Percentiles rank a stretch among this genome's conserved stretches.
Evolutionary conservation across 2,888 invertebrate species (phyloP).

Genomic region (Hydraecia micacea): DNA sequence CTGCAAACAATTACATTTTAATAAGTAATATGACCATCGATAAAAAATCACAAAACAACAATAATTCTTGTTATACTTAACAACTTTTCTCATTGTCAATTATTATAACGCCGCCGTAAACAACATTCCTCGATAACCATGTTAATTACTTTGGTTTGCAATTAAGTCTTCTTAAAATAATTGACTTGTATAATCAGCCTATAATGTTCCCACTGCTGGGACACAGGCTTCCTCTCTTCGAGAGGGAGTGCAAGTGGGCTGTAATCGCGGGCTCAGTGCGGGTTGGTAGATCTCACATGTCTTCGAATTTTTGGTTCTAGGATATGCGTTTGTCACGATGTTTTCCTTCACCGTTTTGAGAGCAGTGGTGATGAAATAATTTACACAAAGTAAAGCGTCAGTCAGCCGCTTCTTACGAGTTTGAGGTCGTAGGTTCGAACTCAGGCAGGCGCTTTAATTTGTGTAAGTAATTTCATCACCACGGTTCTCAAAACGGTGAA

Average conservation of each 20-base stretch:
- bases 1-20: slow-evolving; percentile 1
- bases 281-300: too few species aligned
- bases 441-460: too few species aligned
- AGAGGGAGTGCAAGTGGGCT: not conserved
- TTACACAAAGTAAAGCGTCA: not conserved
- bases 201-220: not conserved
- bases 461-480: too few species aligned
- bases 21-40: slow-evolving; percentile 1
- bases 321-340: not conserved
- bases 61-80: slow-evolving; percentile 7
- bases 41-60: slow-evolving; percentile 9
- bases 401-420: too few species aligned
- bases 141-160: slow-evolving; percentile 47
- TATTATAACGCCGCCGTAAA: slow-evolving; percentile 39
- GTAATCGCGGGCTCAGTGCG: too few species aligned
- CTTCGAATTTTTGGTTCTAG: not conserved
- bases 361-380: not conserved
- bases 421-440: too few species aligned
- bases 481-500: too few species aligned
- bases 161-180: slow-evolving; percentile 39
- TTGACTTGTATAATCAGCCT: not conserved
- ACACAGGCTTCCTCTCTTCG: not conserved
- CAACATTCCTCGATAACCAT: slow-evolving; percentile 46
- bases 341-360: not conserved
- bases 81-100: slow-evolving; percentile 39